A percentile compares a stretch with the other conserved stretches of the same genome.
Conservation (phyloP, 2,113 vertebrate species). For the Rhinolophus ferrumequinum region DNA sequence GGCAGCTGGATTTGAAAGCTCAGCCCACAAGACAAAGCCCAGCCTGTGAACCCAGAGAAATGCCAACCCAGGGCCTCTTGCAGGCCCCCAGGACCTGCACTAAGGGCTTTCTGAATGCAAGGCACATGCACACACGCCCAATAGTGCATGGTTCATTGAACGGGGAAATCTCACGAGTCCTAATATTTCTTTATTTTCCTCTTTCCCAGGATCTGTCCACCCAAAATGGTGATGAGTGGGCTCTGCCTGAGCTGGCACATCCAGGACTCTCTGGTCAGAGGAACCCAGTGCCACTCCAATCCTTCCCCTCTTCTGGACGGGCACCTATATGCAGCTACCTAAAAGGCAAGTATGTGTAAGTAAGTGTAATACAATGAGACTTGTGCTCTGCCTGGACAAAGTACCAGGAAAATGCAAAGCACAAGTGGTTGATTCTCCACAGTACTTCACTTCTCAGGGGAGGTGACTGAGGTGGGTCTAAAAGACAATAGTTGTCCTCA, state of each 20-base stretch:
- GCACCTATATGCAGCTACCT: too few species aligned
- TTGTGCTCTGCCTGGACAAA: background rate
- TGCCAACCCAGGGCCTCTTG: background rate
- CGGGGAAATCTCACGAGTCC: background rate
- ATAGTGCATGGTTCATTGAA: background rate
- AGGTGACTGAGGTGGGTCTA: background rate
- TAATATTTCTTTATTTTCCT: background rate
- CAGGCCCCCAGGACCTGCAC: background rate
- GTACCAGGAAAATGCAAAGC: background rate
- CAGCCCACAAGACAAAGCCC: background rate
- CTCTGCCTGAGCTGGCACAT: background rate
- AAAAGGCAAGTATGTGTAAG: background rate
- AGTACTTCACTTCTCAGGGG: background rate
- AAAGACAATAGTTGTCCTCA: background rate
- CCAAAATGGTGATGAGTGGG: background rate
- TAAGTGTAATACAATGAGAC: background rate
- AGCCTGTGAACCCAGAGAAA: background rate
- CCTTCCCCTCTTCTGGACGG: fast-evolving
- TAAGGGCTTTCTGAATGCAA: background rate
- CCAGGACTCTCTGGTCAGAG: background rate
- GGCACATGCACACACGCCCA: background rate
- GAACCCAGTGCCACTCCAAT: background rate
- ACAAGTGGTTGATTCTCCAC: background rate
- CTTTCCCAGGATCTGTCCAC: background rate
- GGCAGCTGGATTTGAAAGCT: background rate